Base-by-base conservation (phyloP, 2,888 invertebrate genomes). In the Steinernema carpocapsae region DNA sequence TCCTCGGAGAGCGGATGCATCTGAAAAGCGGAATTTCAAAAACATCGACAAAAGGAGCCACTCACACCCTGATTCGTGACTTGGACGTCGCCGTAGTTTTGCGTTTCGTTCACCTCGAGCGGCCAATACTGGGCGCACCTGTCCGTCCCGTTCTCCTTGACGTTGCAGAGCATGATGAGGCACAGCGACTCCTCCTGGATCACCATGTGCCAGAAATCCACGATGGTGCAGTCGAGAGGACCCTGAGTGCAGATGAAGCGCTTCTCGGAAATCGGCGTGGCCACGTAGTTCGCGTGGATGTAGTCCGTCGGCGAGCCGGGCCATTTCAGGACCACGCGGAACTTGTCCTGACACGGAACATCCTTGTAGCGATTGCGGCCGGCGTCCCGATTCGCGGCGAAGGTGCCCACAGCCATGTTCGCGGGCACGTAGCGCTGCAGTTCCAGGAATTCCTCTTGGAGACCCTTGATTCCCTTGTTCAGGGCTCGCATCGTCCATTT, bases 281-380 rank as follows among this genome's bases (percentile, higher is more conserved):
- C 95, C 80, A 96, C 94, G 90, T 94, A 96, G 71, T 95, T 96
- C 45, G 95, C 95, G 90, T 96, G 96, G 83, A 96, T 94, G 89
- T 96, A 96, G 89, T 95, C 95, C 83, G 93, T 92, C 74, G 87
- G 84, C 71, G 70, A 51, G 92, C 91, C 76, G 92, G 91, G 77
- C 93, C 91, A 52, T 37, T 72, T 51, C 86, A 95, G 91, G 87
- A 93, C 92, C 32, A 95, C 95, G 79, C 95, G 92, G 52, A 93
- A 93, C 88, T 95, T 94, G 89, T 95, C 95, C 32, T 79, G 79
- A 42, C 81, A 81, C 42, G 81, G 81, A 0, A 82, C 82, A 37
- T 83, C 83, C 51, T 74, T 64, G 64, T 64, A 64, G 43, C 77
- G 70, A 52, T 74, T 76, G 45, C 75, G 75, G 29, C 77, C 77